These are phyloP conservation scores for Echinops telfairi DNA, from an alignment of 2,113 vertebrate species.

Conservation along the genomic window DNA sequence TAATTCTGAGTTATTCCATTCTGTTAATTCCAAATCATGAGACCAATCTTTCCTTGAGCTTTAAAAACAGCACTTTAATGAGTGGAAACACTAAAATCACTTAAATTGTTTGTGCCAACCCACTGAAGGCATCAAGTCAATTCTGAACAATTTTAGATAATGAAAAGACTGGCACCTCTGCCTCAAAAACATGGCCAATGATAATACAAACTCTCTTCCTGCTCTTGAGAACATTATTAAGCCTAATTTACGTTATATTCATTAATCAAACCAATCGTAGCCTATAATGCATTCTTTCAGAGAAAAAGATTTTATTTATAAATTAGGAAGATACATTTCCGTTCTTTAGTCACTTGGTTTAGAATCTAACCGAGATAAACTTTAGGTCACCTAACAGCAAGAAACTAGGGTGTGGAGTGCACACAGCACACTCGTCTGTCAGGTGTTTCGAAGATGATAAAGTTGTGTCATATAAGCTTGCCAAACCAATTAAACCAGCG, in stretches of 20 bases:
- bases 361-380: background rate
- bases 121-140: conserved; percentile 10
- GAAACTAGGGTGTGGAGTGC: conserved; percentile 49
- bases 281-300: conserved; percentile 13
- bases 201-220: conserved; percentile 6
- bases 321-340: conserved; percentile 47
- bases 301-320: conserved; percentile 13
- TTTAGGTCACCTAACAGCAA: conserved; percentile 53
- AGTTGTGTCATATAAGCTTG: conserved; percentile 59
- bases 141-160: background rate
- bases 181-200: background rate
- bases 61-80: conserved; percentile 5
- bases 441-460: conserved; percentile 13
- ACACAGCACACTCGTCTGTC: background rate
- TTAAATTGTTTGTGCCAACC: background rate
- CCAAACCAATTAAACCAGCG: conserved; percentile 52
- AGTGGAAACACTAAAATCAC: background rate
- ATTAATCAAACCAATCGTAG: conserved; percentile 24
- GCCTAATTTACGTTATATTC: background rate
- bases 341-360: background rate
- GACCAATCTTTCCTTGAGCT: background rate
- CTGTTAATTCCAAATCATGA: conserved; percentile 29
- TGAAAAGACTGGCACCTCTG: background rate
- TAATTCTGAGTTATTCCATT: no score
- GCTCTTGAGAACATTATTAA: conserved; percentile 14